Evolutionary conservation across 2,888 invertebrate species (phyloP).

Genomic region (Heliconius sara): DNA sequence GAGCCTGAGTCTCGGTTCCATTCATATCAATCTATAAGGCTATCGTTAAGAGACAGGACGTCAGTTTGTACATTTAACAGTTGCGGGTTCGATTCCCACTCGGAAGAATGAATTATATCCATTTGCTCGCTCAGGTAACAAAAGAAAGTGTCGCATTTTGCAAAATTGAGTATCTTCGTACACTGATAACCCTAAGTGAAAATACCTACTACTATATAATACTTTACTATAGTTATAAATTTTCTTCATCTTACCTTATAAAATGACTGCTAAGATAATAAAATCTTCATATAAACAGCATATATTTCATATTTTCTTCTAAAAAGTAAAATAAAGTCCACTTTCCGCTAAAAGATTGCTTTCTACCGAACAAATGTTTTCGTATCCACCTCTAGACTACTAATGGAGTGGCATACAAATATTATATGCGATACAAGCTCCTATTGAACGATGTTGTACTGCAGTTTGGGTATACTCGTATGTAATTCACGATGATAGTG

Average conservation of each 20-base stretch:
- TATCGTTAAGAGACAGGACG: no score
- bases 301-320: not conserved
- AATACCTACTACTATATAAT: not conserved
- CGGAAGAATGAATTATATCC: no score
- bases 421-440: constrained; percentile 9
- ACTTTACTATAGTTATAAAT: not conserved
- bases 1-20: no score
- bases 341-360: constrained; percentile 27
- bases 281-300: not conserved
- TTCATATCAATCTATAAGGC: no score
- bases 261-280: not conserved
- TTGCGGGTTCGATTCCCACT: no score
- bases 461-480: no score
- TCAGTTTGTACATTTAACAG: no score
- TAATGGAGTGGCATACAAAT: constrained; percentile 30
- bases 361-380: constrained; percentile 27
- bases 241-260: not conserved
- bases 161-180: no score
- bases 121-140: no score
- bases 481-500: no score
- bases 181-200: no score
- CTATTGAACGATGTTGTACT: not conserved
- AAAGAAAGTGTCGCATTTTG: no score
- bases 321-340: constrained; percentile 11
- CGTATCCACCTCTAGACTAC: constrained; percentile 9